Evolutionary conservation across 2,113 vertebrate genomes (phyloP), one percentile per base, ranked within the genome.

Genomic region (Lichenostomus cassidix): DNA sequence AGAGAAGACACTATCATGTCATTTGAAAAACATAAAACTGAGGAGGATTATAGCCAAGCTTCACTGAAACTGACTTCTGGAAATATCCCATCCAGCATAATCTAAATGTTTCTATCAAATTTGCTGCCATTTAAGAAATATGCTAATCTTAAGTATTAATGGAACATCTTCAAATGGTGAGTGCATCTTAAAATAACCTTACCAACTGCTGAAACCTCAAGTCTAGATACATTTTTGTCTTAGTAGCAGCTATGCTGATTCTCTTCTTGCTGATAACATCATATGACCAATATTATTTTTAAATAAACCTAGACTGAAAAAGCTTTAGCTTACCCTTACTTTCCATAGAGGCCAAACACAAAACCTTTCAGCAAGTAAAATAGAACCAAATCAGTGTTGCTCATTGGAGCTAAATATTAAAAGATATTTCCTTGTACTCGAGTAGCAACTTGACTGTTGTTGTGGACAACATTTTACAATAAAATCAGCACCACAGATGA

Each of bases 101-200:
- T 37, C 29, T 37, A 56, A 74, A 46, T 12, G 18, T 5, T 52
- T 49, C 79, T 35, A 41, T 42, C 58, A 52, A 52, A 33, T 63
- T 53, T 93, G 56, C 46, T 94, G 75, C 31, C 70, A 77, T 58
- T 93, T 75, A 75, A 78, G 87, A 85, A 56, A 39, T 20, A 75
- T 12, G 33, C n/a, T 80, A 52, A 93, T 75, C 35, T 71, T 70
- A 82, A 75, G 15, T 46, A 87, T 84, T 89, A 87, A 87, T 53
- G 25, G 53, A 82, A 84, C n/a, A 56, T 69, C 65, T 87, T 92
- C 77, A 96, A 75, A 85, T 42, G 44, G 52, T 52, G 53, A 84
- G 7, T 64, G 15, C 35, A 79, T 44, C 91, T 92, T 78, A 87
- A 94, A 95, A 94, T 87, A 92, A 87, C 46, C 35, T 77, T 44